Base-by-base conservation (phyloP, 2,888 invertebrate species). In the Aphodius sticticus region DNA sequence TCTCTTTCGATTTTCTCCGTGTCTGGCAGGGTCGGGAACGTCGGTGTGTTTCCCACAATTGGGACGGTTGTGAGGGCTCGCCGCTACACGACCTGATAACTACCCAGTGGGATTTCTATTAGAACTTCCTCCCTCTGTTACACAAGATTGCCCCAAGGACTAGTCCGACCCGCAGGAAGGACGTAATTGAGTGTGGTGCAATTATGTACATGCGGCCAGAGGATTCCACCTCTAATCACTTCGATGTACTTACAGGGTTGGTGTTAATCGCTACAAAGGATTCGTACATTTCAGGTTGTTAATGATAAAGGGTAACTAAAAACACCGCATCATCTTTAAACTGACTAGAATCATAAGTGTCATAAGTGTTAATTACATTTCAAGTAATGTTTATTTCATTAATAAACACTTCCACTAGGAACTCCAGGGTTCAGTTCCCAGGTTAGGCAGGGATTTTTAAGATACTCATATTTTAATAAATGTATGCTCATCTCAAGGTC, bases 31-130 rank as follows among this genome's bases (percentile, higher is more conserved):
- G 74, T 36, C 36, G 74, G 74, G 35, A 35, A 74, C 15, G 7
- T 37, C 74, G 74, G 74, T 36, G 74, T 36, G 74, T 74, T 74
- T 38, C 38, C 69, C 78, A 78, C 76, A 78, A 78, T 78, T 76
- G 75, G 69, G 75, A 77, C 76, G 16, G 71, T 78, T 76, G 69
- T 16, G 37, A 75, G 38, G 36, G 69, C 69, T 69, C n/a, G 36
- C 77, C 74, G 74, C 74, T 74, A 74, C 74, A 74, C 74, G 74
- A 74, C 74, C 71, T 69, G 75, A 75, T 78, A 78, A 78, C 69
- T 74, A 76, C 76, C 53, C 78, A 16, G n/a, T 16, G 78, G 78
- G 75, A 74, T 78, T 78, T 75, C 78, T 78, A 78, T 78, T 78
- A 75, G 36, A 76, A 74, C 74, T n/a, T 35, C 74, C 37, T 35